Base-by-base conservation (phyloP, 2,888 invertebrate genomes). In the Caenorhabditis zanzibari region DNA sequence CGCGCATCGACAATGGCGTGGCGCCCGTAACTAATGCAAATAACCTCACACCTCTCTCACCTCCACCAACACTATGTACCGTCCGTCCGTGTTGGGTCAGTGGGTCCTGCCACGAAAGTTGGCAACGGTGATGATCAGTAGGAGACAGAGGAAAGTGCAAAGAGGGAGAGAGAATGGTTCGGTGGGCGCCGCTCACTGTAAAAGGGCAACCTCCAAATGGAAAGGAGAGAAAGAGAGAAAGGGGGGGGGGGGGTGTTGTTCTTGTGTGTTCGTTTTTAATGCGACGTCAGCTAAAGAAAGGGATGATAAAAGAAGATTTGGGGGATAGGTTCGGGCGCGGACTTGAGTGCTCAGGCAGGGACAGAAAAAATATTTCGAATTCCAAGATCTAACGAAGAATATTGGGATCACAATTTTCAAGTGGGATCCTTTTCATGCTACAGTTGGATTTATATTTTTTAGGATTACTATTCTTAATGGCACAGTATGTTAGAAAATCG, bases 31-130 rank as follows among this genome's bases (percentile, higher is more conserved):
- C 35, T 26, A 54, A 75, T 66, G 66, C 66, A 75, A 75, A 75
- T 66, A 75, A 58, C 66, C 19, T 49, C 38, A 24, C 63, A 41
- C 63, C 63, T 38, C 16, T 61, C 47, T 19, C 47, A 19, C 3
- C 47, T 32, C 54, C 26, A 38, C 61, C 41, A 41, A 22, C 1
- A 66, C 24, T 58, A 6, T 24, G 47, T 28, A n/a, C 26, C 44
- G 56, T 56, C 74, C 32, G 41, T 32, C 3, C 54, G 38, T 38
- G 38, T 38, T 38, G 41, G 61, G 74, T 64, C 74, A 66, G 32
- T 26, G 54, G 75, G 76, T 69, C 76, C 32, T 61, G 76, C 49
- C 68, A 41, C 68, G 68, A 76, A 68, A 61, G 75, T 74, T 58
- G 44, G 52, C 16, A 56, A 41, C 54, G 24, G 4, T 38, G n/a